Conservation (phyloP, 2,888 invertebrate species). For the Notodonta ziczac region DNA sequence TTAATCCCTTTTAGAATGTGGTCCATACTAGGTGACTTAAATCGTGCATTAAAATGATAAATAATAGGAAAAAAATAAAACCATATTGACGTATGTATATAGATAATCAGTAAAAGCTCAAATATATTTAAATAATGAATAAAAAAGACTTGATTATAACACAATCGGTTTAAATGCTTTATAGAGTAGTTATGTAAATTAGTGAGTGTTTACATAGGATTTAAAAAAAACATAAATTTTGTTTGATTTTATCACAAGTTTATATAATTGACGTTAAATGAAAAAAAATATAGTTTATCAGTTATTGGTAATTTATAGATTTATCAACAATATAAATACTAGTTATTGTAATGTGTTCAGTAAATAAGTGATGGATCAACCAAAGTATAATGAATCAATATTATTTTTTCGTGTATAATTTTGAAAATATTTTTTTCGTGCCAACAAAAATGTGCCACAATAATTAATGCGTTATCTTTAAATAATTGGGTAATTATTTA, state of each 20-base stretch:
- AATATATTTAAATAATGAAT: constrained; percentile 75
- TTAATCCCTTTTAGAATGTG: constrained; percentile 75
- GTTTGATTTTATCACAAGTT: constrained; percentile 49
- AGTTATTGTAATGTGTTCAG: constrained; percentile 75
- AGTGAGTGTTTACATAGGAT: constrained; percentile 64
- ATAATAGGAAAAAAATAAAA: constrained; percentile 64
- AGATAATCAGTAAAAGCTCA: constrained; percentile 79
- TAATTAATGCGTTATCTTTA: background rate
- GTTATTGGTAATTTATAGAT: constrained; percentile 58
- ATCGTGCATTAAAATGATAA: constrained; percentile 78
- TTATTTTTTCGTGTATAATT: background rate
- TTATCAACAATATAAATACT: constrained; percentile 48
- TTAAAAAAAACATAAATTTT: constrained; percentile 41
- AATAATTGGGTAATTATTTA: constrained; percentile 5
- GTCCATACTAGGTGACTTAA: constrained; percentile 84
- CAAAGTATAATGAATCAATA: constrained; percentile 10
- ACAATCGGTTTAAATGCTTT: constrained; percentile 70
- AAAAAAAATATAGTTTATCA: constrained; percentile 44
- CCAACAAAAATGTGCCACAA: constrained; percentile 31
- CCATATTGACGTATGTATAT: constrained; percentile 67
- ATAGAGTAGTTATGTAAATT: constrained; percentile 71
- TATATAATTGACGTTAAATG: constrained; percentile 60
- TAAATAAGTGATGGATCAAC: constrained; percentile 48
- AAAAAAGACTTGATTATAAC: constrained; percentile 78
- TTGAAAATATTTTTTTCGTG: constrained; percentile 16